Percentiles rank a stretch among this genome's conserved stretches.
Evolutionary conservation across 2,113 vertebrate genomes (phyloP).

Genomic region (Chrysemys picta): DNA sequence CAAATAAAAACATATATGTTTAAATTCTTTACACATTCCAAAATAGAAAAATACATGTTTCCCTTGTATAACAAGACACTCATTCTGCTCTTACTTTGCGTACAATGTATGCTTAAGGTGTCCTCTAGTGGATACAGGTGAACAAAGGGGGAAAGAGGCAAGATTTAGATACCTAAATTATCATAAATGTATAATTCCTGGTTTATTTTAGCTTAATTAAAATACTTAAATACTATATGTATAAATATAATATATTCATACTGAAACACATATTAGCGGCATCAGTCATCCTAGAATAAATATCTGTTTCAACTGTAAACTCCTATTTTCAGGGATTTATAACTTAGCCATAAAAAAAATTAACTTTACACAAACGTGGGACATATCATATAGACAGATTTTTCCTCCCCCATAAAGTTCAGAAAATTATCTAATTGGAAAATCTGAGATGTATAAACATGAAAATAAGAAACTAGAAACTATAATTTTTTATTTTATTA

Average conservation of each 20-base stretch:
- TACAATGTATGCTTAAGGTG: not conserved
- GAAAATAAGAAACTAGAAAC: not conserved
- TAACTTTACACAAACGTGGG: constrained; percentile 13
- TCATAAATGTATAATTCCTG: not conserved
- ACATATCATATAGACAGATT: constrained; percentile 25
- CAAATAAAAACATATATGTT: not conserved
- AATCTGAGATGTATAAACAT: not conserved
- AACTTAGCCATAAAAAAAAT: constrained; percentile 23
- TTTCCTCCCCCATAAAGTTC: constrained; percentile 30
- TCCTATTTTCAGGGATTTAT: constrained; percentile 40
- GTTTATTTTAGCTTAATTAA: not conserved
- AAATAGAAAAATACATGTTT: constrained; percentile 10
- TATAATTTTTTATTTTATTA: not conserved
- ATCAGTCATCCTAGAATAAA: constrained; percentile 41
- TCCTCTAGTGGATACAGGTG: constrained; percentile 15
- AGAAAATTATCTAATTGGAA: not conserved
- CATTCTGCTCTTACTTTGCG: not conserved
- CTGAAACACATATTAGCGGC: not conserved
- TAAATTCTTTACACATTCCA: not conserved
- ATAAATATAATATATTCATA: not conserved
- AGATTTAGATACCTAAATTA: not conserved
- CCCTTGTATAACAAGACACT: not conserved
- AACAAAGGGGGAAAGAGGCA: not conserved
- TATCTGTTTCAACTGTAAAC: constrained; percentile 37
- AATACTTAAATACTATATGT: not conserved